A percentile compares a stretch with the other conserved stretches of the same genome.
Evolutionary conservation across 2,797 vertebrate genomes (phyloP).

Genomic region (Anas bahamensis): DNA sequence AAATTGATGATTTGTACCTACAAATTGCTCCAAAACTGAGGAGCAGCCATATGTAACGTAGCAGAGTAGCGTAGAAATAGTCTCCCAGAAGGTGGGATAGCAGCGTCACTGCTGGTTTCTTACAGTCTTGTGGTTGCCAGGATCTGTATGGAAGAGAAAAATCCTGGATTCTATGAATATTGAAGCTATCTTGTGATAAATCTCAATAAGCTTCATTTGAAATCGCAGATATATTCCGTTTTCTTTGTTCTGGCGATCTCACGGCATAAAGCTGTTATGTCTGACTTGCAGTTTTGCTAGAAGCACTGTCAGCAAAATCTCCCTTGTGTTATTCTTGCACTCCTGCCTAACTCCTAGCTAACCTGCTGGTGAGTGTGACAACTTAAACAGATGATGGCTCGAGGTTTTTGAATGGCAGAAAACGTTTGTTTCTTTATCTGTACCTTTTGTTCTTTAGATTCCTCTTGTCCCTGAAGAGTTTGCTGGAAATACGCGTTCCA

Average conservation of each 20-base stretch:
- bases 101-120: background rate
- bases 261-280: background rate
- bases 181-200: background rate
- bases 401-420: background rate
- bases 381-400: background rate
- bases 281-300: background rate
- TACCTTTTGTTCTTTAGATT: constrained; percentile 45
- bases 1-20: background rate
- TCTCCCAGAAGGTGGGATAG: background rate
- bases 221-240: background rate
- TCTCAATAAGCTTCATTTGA: background rate
- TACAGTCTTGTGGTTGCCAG: background rate
- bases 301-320: background rate
- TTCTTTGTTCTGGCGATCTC: background rate
- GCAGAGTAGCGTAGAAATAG: background rate
- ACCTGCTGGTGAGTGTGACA: background rate
- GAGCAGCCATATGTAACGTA: background rate
- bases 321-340: background rate
- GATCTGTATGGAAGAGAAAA: background rate
- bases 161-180: constrained; percentile 8
- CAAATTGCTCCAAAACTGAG: background rate
- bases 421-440: background rate
- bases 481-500: constrained; percentile 26
- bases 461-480: constrained; percentile 8
- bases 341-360: background rate